These are phyloP conservation scores for Drosophila nannoptera DNA, from an alignment of 1,140 invertebrate species.

Conservation along the genomic window DNA sequence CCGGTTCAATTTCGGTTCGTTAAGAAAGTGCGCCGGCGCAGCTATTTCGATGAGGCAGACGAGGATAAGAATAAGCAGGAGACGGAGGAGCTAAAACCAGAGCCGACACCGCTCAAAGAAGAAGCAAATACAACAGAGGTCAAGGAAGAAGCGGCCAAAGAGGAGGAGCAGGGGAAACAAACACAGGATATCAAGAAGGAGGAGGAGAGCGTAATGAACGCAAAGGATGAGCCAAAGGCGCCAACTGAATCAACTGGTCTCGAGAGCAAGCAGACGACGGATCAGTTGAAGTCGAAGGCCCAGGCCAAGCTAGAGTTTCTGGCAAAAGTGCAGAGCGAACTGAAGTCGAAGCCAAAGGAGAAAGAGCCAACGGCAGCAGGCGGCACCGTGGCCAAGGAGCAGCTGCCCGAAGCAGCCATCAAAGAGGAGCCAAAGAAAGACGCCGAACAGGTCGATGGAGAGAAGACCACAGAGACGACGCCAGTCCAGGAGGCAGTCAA, in stretches of 20 bases:
- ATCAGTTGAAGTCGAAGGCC: conserved; percentile 32
- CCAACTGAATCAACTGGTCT: not conserved
- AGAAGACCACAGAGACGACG: not conserved
- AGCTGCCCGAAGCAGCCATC: not conserved
- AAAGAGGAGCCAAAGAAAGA: not conserved
- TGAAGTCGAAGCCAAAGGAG: conserved; percentile 47
- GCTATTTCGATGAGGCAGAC: conserved; percentile 68
- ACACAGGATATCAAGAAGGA: not conserved
- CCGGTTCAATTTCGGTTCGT: conserved; percentile 72
- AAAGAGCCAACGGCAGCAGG: not conserved
- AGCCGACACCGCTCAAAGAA: not conserved
- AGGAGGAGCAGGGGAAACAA: not conserved
- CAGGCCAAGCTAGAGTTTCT: conserved; percentile 60
- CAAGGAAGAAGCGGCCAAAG: not conserved
- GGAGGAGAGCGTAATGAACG: not conserved
- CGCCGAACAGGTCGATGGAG: not conserved
- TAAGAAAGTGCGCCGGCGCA: conserved; percentile 62
- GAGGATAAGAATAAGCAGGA: conserved; percentile 26
- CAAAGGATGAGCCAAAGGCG: not conserved
- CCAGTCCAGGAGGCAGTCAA: not conserved
- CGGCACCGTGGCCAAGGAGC: not conserved
- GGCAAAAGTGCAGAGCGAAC: conserved; percentile 62
- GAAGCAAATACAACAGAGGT: not conserved
- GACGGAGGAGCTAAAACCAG: not conserved
- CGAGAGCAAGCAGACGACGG: too few relatives aligned